phyloP scores from a whole-genome alignment of 2,797 vertebrate species.

The Muscicapa striata region DNA sequence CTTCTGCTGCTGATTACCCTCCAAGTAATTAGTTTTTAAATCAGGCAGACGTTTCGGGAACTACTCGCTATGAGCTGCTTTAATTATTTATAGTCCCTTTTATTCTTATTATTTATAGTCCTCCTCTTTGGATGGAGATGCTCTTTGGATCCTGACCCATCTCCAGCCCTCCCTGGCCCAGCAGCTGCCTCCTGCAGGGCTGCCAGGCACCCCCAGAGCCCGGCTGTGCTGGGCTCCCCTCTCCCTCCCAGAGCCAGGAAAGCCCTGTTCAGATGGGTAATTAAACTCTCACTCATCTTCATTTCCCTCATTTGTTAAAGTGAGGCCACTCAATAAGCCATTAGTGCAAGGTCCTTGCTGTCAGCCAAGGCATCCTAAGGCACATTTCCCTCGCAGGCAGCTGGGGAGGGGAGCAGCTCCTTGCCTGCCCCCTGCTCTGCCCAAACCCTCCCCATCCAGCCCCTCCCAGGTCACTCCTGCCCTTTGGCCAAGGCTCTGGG shows the following conservation, averaged over 20 bases:
- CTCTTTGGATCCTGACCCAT: background rate
- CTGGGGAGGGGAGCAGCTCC: background rate
- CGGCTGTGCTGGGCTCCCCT: background rate
- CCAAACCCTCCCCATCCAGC: background rate
- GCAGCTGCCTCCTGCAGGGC: background rate
- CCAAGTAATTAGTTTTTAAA: slow-evolving; percentile 75
- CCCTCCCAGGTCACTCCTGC: background rate
- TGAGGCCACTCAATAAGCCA: slow-evolving; percentile 52
- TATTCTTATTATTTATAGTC: slow-evolving; percentile 55
- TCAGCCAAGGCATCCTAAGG: background rate
- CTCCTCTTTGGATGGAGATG: background rate
- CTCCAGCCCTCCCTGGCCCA: background rate
- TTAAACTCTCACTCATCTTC: slow-evolving; percentile 66
- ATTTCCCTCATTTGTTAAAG: slow-evolving; percentile 49
- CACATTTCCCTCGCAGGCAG: background rate
- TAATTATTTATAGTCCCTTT: slow-evolving; percentile 68
- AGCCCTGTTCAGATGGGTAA: background rate
- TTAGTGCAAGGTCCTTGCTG: slow-evolving; percentile 10
- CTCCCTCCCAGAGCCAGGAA: background rate
- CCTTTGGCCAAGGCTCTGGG: background rate
- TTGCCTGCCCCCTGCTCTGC: background rate
- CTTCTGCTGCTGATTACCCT: slow-evolving; percentile 53
- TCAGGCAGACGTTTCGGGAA: slow-evolving; percentile 66
- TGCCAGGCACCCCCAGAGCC: background rate
- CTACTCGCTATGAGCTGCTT: slow-evolving; percentile 53